A percentile compares a stretch with the other conserved stretches of the same genome.
These are phyloP conservation scores for Heliconius sara DNA, from an alignment of 2,888 invertebrate genomes.

Conservation along the genomic window DNA sequence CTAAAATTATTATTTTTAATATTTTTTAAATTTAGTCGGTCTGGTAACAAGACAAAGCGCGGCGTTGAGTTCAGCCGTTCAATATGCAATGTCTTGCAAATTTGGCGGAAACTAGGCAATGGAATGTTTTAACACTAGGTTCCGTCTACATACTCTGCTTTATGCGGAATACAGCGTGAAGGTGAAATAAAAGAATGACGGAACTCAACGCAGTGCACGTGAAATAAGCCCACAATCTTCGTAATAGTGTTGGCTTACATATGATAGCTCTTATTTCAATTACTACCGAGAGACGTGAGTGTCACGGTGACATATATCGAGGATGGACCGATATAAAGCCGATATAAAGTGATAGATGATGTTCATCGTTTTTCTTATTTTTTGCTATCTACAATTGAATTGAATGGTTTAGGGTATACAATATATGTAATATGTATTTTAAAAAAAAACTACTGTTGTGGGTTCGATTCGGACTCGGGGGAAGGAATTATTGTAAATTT, in stretches of 20 bases:
- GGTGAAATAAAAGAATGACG: not conserved
- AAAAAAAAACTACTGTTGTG: too few species aligned
- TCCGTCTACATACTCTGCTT: too few species aligned
- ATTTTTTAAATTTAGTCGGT: too few species aligned
- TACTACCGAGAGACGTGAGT: slow-evolving; percentile 2
- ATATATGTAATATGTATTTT: not conserved
- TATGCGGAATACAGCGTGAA: too few species aligned
- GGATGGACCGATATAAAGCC: not conserved
- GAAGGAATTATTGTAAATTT: too few species aligned
- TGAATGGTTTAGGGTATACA: not conserved
- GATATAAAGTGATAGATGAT: slow-evolving; percentile 20
- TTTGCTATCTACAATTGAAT: not conserved
- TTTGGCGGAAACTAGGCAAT: too few species aligned
- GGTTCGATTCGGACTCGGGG: too few species aligned
- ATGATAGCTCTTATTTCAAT: slow-evolving; percentile 2
- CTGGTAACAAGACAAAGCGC: too few species aligned
- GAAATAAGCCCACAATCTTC: not conserved
- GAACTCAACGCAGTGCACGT: not conserved
- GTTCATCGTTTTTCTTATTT: not conserved
- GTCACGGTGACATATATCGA: not conserved
- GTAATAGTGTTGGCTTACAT: not conserved
- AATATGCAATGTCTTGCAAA: too few species aligned
- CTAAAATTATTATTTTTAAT: too few species aligned
- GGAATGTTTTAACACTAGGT: too few species aligned
- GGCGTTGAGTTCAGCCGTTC: too few species aligned